phyloP scores from a whole-genome alignment of 2,888 invertebrate species.

The Nephrotoma flavescens region DNA sequence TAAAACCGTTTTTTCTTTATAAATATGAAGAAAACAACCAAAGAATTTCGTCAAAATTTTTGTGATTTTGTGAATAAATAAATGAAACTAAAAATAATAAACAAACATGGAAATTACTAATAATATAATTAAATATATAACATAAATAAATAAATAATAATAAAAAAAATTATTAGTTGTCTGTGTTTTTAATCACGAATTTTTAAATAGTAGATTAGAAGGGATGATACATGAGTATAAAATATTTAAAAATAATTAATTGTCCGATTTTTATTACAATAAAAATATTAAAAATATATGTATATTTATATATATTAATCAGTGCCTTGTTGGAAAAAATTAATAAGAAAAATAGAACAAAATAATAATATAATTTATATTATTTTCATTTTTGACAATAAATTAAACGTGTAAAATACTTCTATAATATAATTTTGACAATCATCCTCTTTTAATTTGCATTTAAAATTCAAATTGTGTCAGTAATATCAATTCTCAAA shows the following conservation, averaged over 20 bases:
- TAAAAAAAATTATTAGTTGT: not conserved
- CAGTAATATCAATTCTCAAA: not conserved
- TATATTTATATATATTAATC: not conserved
- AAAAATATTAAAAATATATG: not conserved
- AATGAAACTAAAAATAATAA: not conserved
- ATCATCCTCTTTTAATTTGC: not conserved
- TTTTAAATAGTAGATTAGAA: conserved; percentile 1
- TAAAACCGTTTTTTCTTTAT: not conserved
- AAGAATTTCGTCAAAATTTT: not conserved
- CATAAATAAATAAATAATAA: not conserved
- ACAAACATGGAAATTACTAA: not conserved
- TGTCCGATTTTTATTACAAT: not conserved
- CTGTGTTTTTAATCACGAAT: conserved; percentile 3
- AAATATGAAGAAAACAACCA: not conserved
- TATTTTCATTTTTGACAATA: not conserved
- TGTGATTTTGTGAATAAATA: not conserved
- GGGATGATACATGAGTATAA: not conserved
- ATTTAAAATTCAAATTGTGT: not conserved
- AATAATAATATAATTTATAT: not conserved
- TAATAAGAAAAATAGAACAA: not conserved
- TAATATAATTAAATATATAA: not conserved
- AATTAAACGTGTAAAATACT: not conserved
- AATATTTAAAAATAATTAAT: not conserved
- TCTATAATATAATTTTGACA: not conserved
- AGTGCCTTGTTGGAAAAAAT: not conserved